phyloP scores from a whole-genome alignment of 2,797 vertebrate genomes.

The Dendrocincla fuliginosa region DNA sequence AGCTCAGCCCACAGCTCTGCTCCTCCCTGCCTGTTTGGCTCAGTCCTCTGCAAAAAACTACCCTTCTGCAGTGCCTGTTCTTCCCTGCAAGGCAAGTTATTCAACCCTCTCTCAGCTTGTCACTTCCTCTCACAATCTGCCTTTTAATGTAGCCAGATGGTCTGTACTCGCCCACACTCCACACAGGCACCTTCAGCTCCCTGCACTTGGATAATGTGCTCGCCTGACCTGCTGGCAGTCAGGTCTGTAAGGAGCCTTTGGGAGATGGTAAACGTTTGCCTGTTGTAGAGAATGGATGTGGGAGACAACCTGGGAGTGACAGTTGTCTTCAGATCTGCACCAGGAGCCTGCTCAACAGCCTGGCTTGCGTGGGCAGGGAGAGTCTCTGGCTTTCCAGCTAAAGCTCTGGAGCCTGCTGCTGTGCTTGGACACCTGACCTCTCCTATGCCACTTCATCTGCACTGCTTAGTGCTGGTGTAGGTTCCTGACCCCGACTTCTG shows the following conservation, averaged over 20 bases:
- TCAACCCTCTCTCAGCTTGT: constrained; percentile 17
- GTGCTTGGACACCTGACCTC: neutral
- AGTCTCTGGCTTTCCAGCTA: neutral
- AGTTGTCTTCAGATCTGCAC: neutral
- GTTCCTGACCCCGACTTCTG: neutral
- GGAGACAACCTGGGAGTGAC: neutral
- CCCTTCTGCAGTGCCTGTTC: neutral
- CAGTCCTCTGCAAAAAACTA: neutral
- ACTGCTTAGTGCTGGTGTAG: neutral
- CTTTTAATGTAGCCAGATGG: constrained; percentile 47
- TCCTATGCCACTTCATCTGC: neutral
- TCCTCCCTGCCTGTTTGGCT: neutral
- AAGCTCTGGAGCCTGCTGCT: neutral
- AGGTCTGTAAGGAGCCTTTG: neutral
- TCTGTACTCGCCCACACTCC: constrained; percentile 10
- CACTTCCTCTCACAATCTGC: constrained; percentile 49
- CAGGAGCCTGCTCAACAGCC: neutral
- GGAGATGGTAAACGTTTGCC: accelerated
- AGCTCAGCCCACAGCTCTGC: neutral
- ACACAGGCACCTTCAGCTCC: neutral
- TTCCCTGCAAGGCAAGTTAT: neutral
- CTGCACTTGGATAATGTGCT: accelerated
- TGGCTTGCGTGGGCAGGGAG: neutral
- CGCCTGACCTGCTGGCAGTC: neutral
- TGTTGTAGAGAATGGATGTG: neutral